phyloP scores from a whole-genome alignment of 2,113 vertebrate genomes.

The Gopherus flavomarginatus region DNA sequence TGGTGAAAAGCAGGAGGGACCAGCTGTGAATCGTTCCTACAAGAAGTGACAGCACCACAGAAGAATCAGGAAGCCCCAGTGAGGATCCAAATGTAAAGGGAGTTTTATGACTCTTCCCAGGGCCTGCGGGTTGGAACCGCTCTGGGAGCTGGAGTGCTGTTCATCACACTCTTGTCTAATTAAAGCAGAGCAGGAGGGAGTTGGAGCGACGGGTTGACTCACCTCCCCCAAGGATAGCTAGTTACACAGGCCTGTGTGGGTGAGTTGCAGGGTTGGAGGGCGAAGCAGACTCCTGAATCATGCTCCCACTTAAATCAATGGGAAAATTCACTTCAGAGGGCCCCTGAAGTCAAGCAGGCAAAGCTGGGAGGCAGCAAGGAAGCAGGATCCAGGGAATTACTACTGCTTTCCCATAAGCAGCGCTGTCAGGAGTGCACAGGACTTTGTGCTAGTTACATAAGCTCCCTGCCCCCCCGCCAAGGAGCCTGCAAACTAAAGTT shows the following conservation, averaged over 20 bases:
- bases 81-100: background rate
- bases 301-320: background rate
- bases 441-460: background rate
- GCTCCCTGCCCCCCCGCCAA: background rate
- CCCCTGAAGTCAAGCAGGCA: background rate
- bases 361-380: background rate
- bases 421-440: too few species aligned
- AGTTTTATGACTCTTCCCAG: background rate
- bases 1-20: background rate
- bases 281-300: background rate
- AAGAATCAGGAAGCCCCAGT: background rate
- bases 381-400: background rate
- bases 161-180: background rate
- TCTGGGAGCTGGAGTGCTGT: background rate
- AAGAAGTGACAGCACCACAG: background rate
- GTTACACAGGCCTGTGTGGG: background rate
- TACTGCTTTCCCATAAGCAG: background rate
- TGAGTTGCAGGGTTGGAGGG: background rate
- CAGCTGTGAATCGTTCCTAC: background rate
- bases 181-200: background rate
- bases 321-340: background rate
- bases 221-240: background rate
- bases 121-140: background rate
- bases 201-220: background rate
- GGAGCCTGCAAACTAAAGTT: background rate